Percentiles rank a stretch among this genome's conserved stretches.
phyloP scores from a whole-genome alignment of 2,888 invertebrate genomes.

The Cheilosia vulpina region DNA sequence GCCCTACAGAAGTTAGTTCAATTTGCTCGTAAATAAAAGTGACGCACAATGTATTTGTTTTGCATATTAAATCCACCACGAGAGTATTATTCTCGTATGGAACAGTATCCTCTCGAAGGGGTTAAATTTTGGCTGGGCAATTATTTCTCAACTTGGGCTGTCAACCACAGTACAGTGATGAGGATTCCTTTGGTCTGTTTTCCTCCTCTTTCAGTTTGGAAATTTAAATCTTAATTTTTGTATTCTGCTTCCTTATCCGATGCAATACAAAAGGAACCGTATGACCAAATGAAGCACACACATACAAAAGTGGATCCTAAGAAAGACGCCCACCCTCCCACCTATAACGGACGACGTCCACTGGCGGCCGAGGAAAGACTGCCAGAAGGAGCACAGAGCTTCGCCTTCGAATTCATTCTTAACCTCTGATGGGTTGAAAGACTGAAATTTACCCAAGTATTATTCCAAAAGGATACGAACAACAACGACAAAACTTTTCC shows the following conservation, averaged over 20 bases:
- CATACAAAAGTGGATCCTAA: conserved; percentile 31
- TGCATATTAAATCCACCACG: background rate
- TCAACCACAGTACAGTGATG: conserved; percentile 32
- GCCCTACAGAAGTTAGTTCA: too few relatives aligned
- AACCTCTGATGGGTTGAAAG: conserved; percentile 62
- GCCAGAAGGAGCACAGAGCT: conserved; percentile 5
- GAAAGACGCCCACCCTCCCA: conserved; percentile 9
- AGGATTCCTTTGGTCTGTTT: conserved; percentile 1
- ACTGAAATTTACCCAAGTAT: conserved; percentile 64
- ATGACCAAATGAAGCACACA: conserved; percentile 41
- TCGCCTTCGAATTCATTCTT: conserved; percentile 53
- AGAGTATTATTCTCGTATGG: background rate
- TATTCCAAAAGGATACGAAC: conserved; percentile 38
- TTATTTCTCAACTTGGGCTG: conserved; percentile 16
- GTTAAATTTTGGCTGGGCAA: conserved; percentile 16
- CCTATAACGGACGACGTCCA: background rate
- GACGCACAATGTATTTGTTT: too few relatives aligned
- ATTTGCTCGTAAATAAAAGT: too few relatives aligned
- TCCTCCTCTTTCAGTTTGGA: background rate
- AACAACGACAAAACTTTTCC: conserved; percentile 64
- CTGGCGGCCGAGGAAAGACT: background rate
- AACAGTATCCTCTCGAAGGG: background rate
- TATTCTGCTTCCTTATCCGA: conserved; percentile 35
- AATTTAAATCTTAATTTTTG: conserved; percentile 43
- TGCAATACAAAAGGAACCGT: conserved; percentile 30